Evolutionary conservation across 2,888 invertebrate species (phyloP), one percentile per base, ranked within the genome.

Genomic region (Phortica magna): DNA sequence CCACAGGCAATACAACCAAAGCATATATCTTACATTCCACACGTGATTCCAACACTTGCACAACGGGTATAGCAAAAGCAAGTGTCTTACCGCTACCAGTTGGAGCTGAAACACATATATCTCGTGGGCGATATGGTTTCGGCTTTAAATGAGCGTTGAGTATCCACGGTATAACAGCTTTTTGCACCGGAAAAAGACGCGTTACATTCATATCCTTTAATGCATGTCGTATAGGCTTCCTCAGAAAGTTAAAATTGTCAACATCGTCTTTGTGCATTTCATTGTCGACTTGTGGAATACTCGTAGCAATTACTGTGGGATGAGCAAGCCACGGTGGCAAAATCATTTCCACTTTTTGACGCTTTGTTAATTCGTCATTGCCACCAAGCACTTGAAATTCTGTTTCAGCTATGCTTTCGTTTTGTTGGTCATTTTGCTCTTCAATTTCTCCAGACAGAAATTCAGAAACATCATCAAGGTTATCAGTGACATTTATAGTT

Each of bases 21-120:
- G 98, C 98, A 83, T 97, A 93, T 41, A 97, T 93, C 89, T 94
- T 94, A 73, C 94, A 94, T 4, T 95, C 94, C 42, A 95, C 92
- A 77, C 95, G 93, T 73, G 92, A 91, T 87, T 94, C 93, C 0
- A 84, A 75, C 74, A 91, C 94, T 93, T 98, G 96, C 55, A 99
- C 93, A 68, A 99, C 95, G 7, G 99, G 99, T 79, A 99, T 92
- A 70, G 97, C 97, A 94, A 97, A 99, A 3, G 98, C 96, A 77
- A 99, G 92, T 0, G 99, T 99, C 93, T 99, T 99, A 22, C 99
- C 99, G 93, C 98, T 98, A 19, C 98, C 99, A 1, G 99, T 99
- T 0, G 99, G 98, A 19, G 99, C 98, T 61, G 98, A 98, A 42
- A 99, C 97, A 92, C 99, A 99, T 73, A 98, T 93, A 91, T 99